Conservation (phyloP, 2,113 vertebrate species). For the Lagenorhynchus albirostris region DNA sequence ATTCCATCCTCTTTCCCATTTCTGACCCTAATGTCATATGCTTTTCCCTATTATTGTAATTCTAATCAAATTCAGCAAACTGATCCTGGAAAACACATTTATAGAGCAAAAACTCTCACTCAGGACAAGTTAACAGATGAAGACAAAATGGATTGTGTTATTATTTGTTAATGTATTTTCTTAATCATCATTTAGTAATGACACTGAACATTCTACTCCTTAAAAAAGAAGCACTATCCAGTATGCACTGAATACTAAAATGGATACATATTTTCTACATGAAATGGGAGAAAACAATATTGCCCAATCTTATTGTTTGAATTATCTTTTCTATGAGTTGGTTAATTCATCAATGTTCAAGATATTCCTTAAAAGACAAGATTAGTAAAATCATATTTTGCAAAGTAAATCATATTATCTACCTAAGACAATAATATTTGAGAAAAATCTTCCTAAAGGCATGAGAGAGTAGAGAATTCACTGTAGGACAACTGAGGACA, state of each 20-base stretch:
- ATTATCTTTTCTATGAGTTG: background rate
- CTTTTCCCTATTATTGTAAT: background rate
- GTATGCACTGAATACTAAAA: background rate
- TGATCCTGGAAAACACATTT: background rate
- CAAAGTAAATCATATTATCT: background rate
- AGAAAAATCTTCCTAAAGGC: background rate
- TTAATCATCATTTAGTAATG: conserved; percentile 15
- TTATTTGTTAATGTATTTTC: conserved; percentile 10
- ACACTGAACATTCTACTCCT: background rate
- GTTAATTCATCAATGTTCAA: background rate
- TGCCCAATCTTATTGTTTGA: background rate
- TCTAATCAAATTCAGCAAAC: conserved; percentile 33
- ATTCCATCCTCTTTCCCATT: background rate
- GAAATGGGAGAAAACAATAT: background rate
- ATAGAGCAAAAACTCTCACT: background rate
- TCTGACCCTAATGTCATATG: background rate
- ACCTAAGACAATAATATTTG: background rate
- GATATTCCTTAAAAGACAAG: background rate
- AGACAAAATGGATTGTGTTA: background rate
- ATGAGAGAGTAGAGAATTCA: background rate
- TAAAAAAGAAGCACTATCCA: background rate
- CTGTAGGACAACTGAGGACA: background rate
- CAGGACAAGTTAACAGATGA: background rate
- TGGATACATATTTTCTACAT: background rate
- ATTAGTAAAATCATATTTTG: background rate